phyloP scores from a whole-genome alignment of 2,113 vertebrate species.

The Nothocercus julius region DNA sequence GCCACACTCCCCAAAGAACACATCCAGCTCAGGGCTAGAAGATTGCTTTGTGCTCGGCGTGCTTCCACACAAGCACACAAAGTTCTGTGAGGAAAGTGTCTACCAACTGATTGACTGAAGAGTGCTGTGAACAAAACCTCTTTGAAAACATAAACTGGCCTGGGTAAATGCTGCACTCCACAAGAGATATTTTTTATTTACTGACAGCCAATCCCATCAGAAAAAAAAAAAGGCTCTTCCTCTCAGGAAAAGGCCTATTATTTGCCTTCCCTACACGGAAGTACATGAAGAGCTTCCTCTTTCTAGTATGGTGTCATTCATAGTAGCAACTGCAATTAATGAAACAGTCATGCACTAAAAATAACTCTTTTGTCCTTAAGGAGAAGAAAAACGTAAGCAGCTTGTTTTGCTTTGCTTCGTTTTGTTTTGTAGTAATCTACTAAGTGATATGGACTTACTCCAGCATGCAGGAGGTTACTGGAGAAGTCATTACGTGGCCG shows the following conservation, averaged over 20 bases:
- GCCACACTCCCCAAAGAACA: neutral
- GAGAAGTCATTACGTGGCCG: neutral
- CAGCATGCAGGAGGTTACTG: neutral
- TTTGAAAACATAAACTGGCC: neutral
- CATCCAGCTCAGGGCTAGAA: rapidly evolving
- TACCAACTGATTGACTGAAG: neutral
- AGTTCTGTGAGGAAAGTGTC: neutral
- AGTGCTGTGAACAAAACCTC: neutral
- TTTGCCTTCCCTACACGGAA: neutral
- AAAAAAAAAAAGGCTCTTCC: neutral
- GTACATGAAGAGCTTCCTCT: neutral
- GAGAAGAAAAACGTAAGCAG: neutral
- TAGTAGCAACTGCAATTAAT: neutral
- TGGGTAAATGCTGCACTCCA: neutral
- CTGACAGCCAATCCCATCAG: neutral
- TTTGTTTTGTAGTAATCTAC: neutral
- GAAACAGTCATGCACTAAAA: neutral
- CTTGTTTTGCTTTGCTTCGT: neutral
- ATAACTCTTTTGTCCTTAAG: neutral
- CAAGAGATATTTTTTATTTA: neutral
- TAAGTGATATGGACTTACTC: neutral
- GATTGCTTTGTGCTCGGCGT: neutral
- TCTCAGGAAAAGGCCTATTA: neutral
- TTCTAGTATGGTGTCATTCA: neutral
- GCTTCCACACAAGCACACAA: neutral